These are phyloP conservation scores for Recurvirostra avosetta DNA, from an alignment of 2,113 vertebrate genomes.

Conservation along the genomic window DNA sequence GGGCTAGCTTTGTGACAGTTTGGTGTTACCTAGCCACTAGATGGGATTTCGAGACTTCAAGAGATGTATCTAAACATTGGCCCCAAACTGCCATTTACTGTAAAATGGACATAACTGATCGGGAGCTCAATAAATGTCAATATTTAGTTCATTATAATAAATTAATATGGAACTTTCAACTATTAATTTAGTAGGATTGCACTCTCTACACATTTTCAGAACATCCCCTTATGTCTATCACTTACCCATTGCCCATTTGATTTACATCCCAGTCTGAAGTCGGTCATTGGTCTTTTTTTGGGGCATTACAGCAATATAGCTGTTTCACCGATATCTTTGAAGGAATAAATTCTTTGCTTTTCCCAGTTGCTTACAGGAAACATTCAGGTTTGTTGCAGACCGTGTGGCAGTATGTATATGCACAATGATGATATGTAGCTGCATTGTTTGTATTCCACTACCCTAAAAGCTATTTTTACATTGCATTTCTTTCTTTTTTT, in stretches of 20 bases:
- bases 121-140: not conserved
- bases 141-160: not conserved
- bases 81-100: not conserved
- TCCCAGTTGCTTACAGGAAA: not conserved
- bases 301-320: not conserved
- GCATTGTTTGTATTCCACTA: not conserved
- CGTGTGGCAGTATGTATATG: not conserved
- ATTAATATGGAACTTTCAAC: not conserved
- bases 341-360: not conserved
- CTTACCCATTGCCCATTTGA: not conserved
- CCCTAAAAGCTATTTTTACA: slow-evolving; percentile 49
- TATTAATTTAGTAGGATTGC: not conserved
- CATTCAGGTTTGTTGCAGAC: not conserved
- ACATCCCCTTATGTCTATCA: not conserved
- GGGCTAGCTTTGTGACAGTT: not conserved
- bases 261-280: not conserved
- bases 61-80: not conserved
- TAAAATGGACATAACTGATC: not conserved
- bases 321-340: not conserved
- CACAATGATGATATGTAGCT: not conserved
- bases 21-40: not conserved
- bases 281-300: not conserved
- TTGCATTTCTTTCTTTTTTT: slow-evolving; percentile 70
- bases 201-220: not conserved
- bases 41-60: not conserved